Evolutionary conservation across 2,797 vertebrate species (phyloP).

Genomic region (Sebastes taczanowskii): DNA sequence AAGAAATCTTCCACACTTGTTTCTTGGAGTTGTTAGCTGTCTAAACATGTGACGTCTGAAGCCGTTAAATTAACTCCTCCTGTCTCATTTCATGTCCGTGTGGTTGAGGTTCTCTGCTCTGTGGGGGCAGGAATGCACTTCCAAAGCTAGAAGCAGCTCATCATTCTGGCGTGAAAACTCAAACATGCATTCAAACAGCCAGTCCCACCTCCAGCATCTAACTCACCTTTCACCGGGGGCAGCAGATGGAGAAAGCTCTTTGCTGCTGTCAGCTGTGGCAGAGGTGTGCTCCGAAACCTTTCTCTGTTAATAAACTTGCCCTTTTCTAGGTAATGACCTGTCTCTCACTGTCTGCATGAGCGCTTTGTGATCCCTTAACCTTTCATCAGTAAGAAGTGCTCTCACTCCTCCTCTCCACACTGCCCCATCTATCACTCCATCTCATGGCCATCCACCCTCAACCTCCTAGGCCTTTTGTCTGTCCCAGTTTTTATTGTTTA

Average conservation of each 20-base stretch:
- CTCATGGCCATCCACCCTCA: slow-evolving; percentile 39
- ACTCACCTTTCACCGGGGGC: slow-evolving; percentile 58
- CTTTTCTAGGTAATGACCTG: slow-evolving; percentile 84
- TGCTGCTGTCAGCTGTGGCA: slow-evolving; percentile 72
- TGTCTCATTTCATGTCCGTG: background rate
- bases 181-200: slow-evolving; percentile 16
- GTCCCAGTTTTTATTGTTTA: slow-evolving; percentile 53
- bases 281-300: slow-evolving; percentile 81
- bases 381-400: slow-evolving; percentile 76
- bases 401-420: slow-evolving; percentile 28
- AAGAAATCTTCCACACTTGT: background rate
- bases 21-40: background rate
- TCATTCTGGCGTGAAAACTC: background rate
- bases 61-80: background rate
- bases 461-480: slow-evolving; percentile 46
- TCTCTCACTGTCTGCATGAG: slow-evolving; percentile 74
- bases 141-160: background rate
- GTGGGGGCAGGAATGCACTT: background rate
- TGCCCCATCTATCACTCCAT: slow-evolving; percentile 67
- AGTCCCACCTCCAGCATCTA: slow-evolving; percentile 22
- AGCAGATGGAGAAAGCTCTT: slow-evolving; percentile 70
- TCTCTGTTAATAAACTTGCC: slow-evolving; percentile 85
- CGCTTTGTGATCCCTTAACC: slow-evolving; percentile 78
- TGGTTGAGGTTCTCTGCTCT: background rate
- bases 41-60: background rate